Evolutionary conservation across 1,140 invertebrate genomes (phyloP).

Genomic region (Centruroides vittatus): DNA sequence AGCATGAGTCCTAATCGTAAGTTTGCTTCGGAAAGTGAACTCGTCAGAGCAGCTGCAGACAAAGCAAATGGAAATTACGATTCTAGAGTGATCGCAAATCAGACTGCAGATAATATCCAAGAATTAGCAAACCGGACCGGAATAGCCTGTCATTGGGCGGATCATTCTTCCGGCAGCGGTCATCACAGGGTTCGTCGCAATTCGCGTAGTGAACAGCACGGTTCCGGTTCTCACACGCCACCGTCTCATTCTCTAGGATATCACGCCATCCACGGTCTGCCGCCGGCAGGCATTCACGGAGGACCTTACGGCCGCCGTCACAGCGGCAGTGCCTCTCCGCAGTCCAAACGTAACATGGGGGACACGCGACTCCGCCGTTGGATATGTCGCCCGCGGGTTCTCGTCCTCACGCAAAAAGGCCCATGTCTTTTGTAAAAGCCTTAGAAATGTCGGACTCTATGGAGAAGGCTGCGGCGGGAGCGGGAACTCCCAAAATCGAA

Average conservation of each 20-base stretch:
- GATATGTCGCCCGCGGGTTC: conserved; percentile 21
- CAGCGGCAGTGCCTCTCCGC: conserved; percentile 7
- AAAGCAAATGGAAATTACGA: conserved; percentile 29
- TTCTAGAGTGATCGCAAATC: conserved; percentile 31
- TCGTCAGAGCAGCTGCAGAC: conserved; percentile 46
- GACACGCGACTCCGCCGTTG: conserved; percentile 17
- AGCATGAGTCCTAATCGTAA: conserved; percentile 57
- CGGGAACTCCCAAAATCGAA: conserved; percentile 13
- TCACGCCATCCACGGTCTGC: neutral
- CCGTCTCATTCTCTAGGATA: conserved; percentile 12
- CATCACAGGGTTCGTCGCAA: conserved; percentile 25
- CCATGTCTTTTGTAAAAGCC: conserved; percentile 82
- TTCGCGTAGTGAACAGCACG: conserved; percentile 24
- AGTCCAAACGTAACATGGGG: conserved; percentile 11
- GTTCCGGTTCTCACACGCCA: conserved; percentile 21
- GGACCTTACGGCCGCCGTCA: conserved; percentile 12
- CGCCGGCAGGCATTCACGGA: conserved; percentile 7
- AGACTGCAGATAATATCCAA: conserved; percentile 41
- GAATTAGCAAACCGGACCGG: conserved; percentile 71
- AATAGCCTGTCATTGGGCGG: conserved; percentile 63
- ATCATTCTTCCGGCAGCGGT: conserved; percentile 32
- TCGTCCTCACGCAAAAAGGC: conserved; percentile 33
- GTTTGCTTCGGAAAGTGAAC: conserved; percentile 69
- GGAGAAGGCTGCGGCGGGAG: conserved; percentile 21
- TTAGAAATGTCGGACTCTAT: conserved; percentile 66